A percentile compares a stretch with the other conserved stretches of the same genome.
Evolutionary conservation across 2,888 invertebrate genomes (phyloP).

Genomic region (Neelides folsomi): DNA sequence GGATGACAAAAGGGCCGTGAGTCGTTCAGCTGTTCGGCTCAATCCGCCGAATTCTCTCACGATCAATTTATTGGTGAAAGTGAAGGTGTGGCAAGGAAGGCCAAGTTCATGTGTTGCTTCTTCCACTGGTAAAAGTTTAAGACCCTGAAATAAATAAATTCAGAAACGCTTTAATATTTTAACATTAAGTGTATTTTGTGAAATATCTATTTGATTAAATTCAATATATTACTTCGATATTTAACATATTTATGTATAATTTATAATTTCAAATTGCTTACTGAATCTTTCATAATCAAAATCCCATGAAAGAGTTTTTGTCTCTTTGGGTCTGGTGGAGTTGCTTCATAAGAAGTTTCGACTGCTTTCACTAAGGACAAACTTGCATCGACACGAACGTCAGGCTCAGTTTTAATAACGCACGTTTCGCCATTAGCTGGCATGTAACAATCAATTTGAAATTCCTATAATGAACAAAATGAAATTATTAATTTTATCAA

Average conservation of each 20-base stretch:
- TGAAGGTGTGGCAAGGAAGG: constrained; percentile 58
- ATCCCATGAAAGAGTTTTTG: constrained; percentile 78
- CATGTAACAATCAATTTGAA: constrained; percentile 79
- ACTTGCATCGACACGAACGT: constrained; percentile 81
- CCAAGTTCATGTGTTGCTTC: constrained; percentile 77
- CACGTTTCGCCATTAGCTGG: constrained; percentile 98
- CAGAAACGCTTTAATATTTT: no score
- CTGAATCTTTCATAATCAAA: constrained; percentile 73
- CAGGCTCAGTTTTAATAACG: constrained; percentile 68
- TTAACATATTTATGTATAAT: neutral
- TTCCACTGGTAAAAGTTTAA: constrained; percentile 74
- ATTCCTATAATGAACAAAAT: constrained; percentile 46
- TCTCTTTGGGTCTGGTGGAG: constrained; percentile 76
- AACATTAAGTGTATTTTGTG: no score
- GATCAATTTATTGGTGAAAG: constrained; percentile 45
- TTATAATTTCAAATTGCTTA: constrained; percentile 22
- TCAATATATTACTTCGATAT: no score
- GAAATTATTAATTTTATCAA: neutral
- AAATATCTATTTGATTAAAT: no score
- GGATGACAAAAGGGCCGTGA: constrained; percentile 13
- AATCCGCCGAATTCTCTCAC: constrained; percentile 24
- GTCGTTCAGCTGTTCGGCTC: constrained; percentile 25
- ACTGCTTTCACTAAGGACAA: constrained; percentile 66
- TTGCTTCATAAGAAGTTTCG: constrained; percentile 56
- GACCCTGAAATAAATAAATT: constrained; percentile 44